A percentile compares a stretch with the other conserved stretches of the same genome.
Conservation (phyloP, 2,113 vertebrate species). For the Semicossyphus pulcher region DNA sequence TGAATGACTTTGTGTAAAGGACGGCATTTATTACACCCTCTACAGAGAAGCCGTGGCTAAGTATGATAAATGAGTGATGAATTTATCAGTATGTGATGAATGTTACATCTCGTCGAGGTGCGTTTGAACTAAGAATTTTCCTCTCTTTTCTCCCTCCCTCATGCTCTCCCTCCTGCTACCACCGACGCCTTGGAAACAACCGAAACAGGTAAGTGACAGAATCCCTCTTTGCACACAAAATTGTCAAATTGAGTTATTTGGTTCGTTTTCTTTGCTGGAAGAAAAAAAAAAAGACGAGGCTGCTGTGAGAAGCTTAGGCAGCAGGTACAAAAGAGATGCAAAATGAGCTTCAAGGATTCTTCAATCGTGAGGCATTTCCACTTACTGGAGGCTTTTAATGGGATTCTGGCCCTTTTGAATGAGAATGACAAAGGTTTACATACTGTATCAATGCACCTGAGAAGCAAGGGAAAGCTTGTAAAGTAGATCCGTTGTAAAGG, state of each 20-base stretch:
- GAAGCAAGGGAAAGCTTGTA: neutral
- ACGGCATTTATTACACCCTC: slow-evolving; percentile 65
- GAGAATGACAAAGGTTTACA: slow-evolving; percentile 13
- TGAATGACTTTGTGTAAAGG: slow-evolving; percentile 68
- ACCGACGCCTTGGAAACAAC: slow-evolving; percentile 55
- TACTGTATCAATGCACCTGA: slow-evolving; percentile 1
- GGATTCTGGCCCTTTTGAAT: slow-evolving; percentile 26
- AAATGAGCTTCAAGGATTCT: slow-evolving; percentile 32
- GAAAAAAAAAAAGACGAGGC: slow-evolving; percentile 6
- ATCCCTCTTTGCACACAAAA: slow-evolving; percentile 44
- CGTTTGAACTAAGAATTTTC: slow-evolving; percentile 57
- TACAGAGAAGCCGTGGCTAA: slow-evolving; percentile 62
- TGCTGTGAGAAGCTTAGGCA: neutral
- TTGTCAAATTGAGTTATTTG: slow-evolving; percentile 65
- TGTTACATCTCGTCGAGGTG: slow-evolving; percentile 37
- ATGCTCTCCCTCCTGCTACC: slow-evolving; percentile 16
- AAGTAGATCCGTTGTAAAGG: neutral
- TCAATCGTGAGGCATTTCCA: slow-evolving; percentile 16
- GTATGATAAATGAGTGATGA: slow-evolving; percentile 75
- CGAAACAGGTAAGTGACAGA: slow-evolving; percentile 77
- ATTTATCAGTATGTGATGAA: slow-evolving; percentile 68
- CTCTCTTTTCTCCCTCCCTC: slow-evolving; percentile 7
- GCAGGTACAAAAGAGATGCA: slow-evolving; percentile 29
- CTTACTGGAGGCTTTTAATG: slow-evolving; percentile 40
- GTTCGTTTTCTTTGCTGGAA: slow-evolving; percentile 48